phyloP scores from a whole-genome alignment of 2,888 invertebrate genomes.

The Acrobasis consociella region DNA sequence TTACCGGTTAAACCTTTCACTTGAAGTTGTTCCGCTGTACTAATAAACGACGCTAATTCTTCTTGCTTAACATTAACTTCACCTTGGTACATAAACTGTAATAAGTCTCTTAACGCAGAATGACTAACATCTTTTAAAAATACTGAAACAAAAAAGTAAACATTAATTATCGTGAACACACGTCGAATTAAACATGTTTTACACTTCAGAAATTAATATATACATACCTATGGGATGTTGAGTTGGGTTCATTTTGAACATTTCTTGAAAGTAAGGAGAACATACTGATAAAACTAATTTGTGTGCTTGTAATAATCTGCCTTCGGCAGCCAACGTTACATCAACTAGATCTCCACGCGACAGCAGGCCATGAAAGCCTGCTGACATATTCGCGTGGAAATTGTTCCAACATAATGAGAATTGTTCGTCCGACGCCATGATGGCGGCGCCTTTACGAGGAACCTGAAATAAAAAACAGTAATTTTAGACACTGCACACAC shows the following conservation, averaged over 20 bases:
- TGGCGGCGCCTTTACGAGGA: conserved; percentile 72
- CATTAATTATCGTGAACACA: conserved; percentile 16
- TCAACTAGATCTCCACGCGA: conserved; percentile 87
- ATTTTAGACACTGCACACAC: not conserved
- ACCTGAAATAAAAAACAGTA: conserved; percentile 51
- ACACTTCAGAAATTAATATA: not conserved
- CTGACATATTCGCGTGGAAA: conserved; percentile 88
- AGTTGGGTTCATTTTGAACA: conserved; percentile 87
- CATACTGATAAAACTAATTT: conserved; percentile 88
- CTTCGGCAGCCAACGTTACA: conserved; percentile 87
- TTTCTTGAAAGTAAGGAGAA: conserved; percentile 88
- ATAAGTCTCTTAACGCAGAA: conserved; percentile 86
- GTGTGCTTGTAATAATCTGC: conserved; percentile 87
- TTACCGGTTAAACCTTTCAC: conserved; percentile 87
- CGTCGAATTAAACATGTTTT: conserved; percentile 11
- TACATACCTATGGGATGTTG: conserved; percentile 86
- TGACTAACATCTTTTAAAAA: conserved; percentile 88
- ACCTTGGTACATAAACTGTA: conserved; percentile 88
- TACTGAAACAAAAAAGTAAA: conserved; percentile 74
- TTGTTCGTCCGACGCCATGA: conserved; percentile 88
- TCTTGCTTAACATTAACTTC: conserved; percentile 89
- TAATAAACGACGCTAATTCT: conserved; percentile 87
- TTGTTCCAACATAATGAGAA: conserved; percentile 90
- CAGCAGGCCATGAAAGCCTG: conserved; percentile 87
- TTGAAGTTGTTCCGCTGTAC: conserved; percentile 88